Conservation (phyloP, 2,888 invertebrate species). For the Polia nebulosa region DNA sequence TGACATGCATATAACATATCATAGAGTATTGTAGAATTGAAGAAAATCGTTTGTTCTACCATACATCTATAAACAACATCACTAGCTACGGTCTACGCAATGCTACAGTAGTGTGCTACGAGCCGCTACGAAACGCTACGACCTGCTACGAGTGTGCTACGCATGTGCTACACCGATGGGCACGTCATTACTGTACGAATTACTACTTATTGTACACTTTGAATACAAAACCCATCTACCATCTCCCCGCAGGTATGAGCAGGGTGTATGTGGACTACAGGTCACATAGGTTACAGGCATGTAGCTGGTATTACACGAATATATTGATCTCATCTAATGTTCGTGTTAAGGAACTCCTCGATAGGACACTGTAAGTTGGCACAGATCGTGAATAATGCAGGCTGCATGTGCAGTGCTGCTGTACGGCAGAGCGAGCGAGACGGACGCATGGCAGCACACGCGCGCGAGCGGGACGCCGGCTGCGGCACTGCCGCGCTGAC, state of each 20-base stretch:
- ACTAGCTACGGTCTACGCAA: conserved; percentile 67
- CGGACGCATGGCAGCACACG: conserved; percentile 67
- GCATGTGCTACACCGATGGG: conserved; percentile 68
- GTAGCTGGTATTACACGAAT: conserved; percentile 40
- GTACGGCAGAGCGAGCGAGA: conserved; percentile 79
- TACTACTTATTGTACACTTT: conserved; percentile 38
- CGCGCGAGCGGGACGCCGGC: conserved; percentile 80
- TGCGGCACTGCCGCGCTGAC: conserved; percentile 78
- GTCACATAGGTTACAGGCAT: conserved; percentile 40
- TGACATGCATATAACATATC: conserved; percentile 28
- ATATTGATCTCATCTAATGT: conserved; percentile 51
- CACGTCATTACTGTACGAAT: conserved; percentile 37
- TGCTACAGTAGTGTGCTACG: conserved; percentile 69
- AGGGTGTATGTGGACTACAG: conserved; percentile 35
- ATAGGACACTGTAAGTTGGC: conserved; percentile 68
- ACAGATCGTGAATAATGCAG: conserved; percentile 79
- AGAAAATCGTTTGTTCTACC: conserved; percentile 27
- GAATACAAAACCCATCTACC: conserved; percentile 47
- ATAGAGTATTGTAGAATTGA: conserved; percentile 23
- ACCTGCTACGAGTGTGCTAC: conserved; percentile 69
- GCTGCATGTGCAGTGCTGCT: conserved; percentile 82
- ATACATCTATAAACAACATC: conserved; percentile 42
- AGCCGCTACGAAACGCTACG: conserved; percentile 67
- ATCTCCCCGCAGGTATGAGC: conserved; percentile 44
- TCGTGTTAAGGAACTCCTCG: conserved; percentile 43